Percentiles rank a stretch among this genome's conserved stretches.
These are phyloP conservation scores for Characodon lateralis DNA, from an alignment of 2,797 vertebrate species.

Conservation along the genomic window DNA sequence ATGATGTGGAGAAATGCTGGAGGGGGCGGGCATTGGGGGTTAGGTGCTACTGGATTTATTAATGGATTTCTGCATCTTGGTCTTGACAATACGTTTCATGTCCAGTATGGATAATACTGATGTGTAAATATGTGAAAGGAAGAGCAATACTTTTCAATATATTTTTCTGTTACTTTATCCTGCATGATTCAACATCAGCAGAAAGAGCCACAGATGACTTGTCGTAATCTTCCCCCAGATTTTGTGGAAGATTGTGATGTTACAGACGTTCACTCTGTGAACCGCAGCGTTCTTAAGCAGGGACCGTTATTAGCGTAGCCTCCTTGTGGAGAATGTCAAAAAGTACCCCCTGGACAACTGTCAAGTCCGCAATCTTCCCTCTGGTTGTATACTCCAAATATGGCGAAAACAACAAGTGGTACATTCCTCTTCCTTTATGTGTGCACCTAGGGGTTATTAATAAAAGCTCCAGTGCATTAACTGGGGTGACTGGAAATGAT, in stretches of 20 bases:
- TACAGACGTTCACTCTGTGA: no score
- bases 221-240: no score
- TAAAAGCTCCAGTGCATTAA: no score
- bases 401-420: background rate
- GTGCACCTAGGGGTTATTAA: no score
- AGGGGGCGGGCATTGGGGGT: background rate
- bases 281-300: background rate
- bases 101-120: background rate
- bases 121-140: background rate
- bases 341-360: background rate
- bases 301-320: background rate
- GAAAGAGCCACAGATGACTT: no score
- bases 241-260: no score
- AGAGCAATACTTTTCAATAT: background rate
- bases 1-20: no score
- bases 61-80: background rate
- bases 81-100: background rate
- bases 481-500: conserved; percentile 14
- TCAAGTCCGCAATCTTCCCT: background rate
- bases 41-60: no score
- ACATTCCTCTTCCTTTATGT: no score
- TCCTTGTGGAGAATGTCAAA: background rate
- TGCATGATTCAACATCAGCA: no score
- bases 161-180: background rate
- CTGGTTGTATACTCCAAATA: no score